phyloP scores from a whole-genome alignment of 2,888 invertebrate genomes.

The Agriopis marginaria region DNA sequence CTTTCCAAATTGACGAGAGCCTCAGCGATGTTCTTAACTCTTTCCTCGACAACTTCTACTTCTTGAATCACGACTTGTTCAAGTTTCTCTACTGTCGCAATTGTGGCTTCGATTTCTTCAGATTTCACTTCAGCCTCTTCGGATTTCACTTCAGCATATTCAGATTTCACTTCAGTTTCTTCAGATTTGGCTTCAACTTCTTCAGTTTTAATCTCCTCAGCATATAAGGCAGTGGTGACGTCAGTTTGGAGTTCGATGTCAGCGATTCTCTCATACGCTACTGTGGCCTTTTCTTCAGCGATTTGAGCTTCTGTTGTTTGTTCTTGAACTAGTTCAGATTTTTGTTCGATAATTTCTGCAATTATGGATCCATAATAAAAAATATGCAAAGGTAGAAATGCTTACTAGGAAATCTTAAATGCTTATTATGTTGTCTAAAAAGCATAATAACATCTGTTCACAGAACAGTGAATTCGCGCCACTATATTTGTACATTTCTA shows the following conservation, averaged over 20 bases:
- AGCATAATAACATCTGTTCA: too few species aligned
- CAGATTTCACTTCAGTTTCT: slow-evolving; percentile 21
- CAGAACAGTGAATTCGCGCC: too few species aligned
- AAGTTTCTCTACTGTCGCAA: slow-evolving; percentile 40
- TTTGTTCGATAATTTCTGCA: slow-evolving; percentile 46
- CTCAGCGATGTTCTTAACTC: slow-evolving; percentile 68
- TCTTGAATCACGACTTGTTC: slow-evolving; percentile 42
- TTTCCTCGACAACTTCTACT: slow-evolving; percentile 47
- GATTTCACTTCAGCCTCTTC: slow-evolving; percentile 32
- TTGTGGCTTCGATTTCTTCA: slow-evolving; percentile 32
- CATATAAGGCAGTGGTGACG: slow-evolving; percentile 31
- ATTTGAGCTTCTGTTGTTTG: slow-evolving; percentile 41
- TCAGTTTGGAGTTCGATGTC: slow-evolving; percentile 33
- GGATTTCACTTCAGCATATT: slow-evolving; percentile 22
- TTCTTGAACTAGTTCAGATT: slow-evolving; percentile 36
- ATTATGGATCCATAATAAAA: neutral
- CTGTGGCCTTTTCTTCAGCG: slow-evolving; percentile 33
- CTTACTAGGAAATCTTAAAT: too few species aligned
- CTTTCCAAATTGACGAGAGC: slow-evolving; percentile 66
- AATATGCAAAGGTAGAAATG: neutral
- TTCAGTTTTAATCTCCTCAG: slow-evolving; percentile 19
- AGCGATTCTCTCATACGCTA: slow-evolving; percentile 26
- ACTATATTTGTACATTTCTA: too few species aligned
- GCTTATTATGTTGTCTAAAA: too few species aligned
- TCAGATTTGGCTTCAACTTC: slow-evolving; percentile 23